phyloP scores from a whole-genome alignment of 2,797 vertebrate genomes.

The Tangara arthus region DNA sequence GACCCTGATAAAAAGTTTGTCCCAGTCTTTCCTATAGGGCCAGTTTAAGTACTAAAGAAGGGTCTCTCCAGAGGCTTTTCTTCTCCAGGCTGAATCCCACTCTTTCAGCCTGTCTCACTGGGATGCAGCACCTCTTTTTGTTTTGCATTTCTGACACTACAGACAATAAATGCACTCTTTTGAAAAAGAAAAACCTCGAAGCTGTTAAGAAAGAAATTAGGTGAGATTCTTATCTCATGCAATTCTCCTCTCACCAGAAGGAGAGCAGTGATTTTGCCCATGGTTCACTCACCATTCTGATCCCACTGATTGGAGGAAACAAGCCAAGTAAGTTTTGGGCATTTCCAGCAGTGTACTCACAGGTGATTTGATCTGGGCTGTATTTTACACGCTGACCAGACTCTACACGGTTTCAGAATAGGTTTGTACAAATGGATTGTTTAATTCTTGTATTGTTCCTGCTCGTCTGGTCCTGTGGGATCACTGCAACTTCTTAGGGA shows the following conservation, averaged over 20 bases:
- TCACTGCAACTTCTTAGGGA: not conserved
- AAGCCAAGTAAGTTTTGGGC: rapidly evolving
- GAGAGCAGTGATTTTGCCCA: rapidly evolving
- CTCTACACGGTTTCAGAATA: rapidly evolving
- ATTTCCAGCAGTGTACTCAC: rapidly evolving
- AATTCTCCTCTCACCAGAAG: not conserved
- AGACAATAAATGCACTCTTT: not conserved
- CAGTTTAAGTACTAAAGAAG: not conserved
- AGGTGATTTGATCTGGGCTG: rapidly evolving
- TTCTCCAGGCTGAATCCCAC: not conserved
- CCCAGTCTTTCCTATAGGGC: rapidly evolving
- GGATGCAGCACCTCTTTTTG: not conserved
- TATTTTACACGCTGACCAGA: not conserved
- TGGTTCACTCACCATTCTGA: not conserved
- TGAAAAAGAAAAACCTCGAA: not conserved
- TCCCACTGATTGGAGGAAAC: rapidly evolving
- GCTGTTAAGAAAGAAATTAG: not conserved
- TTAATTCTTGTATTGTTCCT: not conserved
- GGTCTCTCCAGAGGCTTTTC: not conserved
- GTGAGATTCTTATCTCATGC: not conserved
- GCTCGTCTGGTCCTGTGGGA: not conserved
- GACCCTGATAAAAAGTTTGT: not conserved
- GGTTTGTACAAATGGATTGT: not conserved
- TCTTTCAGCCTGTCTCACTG: not conserved
- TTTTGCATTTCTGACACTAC: rapidly evolving